Conservation (phyloP, 2,797 vertebrate species). For the Scomberomorus guttatus region DNA sequence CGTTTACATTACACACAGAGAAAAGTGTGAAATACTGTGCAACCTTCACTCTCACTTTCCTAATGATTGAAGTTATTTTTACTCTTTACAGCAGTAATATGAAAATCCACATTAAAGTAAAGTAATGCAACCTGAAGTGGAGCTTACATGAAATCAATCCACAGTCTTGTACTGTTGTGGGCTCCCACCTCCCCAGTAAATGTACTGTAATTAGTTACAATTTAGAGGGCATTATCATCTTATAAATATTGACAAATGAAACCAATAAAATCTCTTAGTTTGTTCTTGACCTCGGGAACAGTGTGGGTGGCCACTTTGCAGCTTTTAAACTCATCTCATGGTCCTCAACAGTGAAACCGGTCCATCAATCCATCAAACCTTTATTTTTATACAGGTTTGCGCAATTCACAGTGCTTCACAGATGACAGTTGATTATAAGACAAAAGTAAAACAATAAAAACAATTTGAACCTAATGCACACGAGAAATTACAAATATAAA, state of each 20-base stretch:
- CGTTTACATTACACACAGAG: conserved; percentile 8
- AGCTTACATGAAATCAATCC: conserved; percentile 4
- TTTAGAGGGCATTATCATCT: neutral
- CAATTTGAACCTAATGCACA: neutral
- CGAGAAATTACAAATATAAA: neutral
- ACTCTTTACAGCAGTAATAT: neutral
- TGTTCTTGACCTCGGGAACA: neutral
- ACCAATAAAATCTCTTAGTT: neutral
- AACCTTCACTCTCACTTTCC: conserved; percentile 27
- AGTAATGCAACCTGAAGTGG: neutral
- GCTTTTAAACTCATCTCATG: neutral
- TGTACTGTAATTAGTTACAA: neutral
- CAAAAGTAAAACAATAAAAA: too few relatives aligned
- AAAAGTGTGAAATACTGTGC: conserved; percentile 24
- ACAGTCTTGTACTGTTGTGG: neutral
- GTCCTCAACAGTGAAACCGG: neutral
- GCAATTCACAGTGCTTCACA: too few relatives aligned
- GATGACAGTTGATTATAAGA: too few relatives aligned
- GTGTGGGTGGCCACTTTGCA: neutral
- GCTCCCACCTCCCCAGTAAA: neutral
- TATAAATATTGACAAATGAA: neutral
- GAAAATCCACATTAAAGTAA: conserved; percentile 11
- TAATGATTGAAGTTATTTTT: conserved; percentile 1
- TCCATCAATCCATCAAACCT: neutral
- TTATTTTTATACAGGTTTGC: neutral